Evolutionary conservation across 2,113 vertebrate genomes (phyloP).

Genomic region (Oncorhynchus clarkii): DNA sequence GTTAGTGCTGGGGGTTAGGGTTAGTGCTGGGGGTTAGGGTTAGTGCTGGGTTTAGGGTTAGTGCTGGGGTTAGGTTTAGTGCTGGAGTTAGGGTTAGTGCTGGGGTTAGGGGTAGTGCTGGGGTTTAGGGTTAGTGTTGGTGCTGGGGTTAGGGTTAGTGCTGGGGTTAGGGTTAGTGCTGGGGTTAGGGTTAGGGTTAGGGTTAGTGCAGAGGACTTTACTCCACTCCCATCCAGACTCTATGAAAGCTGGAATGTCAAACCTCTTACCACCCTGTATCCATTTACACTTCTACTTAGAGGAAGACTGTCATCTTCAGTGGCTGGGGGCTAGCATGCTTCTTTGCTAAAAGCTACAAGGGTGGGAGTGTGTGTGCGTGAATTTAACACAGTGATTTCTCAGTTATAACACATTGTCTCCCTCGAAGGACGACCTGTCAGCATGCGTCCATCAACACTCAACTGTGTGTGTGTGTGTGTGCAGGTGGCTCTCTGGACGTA

Average conservation of each 20-base stretch:
- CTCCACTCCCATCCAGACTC: background rate
- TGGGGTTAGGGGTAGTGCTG: too few relatives aligned
- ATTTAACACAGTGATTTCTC: background rate
- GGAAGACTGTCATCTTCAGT: constrained; percentile 37
- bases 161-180: too few relatives aligned
- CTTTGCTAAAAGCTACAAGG: constrained; percentile 75
- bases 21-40: too few relatives aligned
- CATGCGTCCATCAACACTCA: background rate
- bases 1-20: too few relatives aligned
- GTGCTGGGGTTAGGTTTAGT: too few relatives aligned
- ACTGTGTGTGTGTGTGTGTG: constrained; percentile 11
- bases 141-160: too few relatives aligned
- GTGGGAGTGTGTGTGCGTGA: constrained; percentile 30
- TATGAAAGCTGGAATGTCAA: constrained; percentile 19
- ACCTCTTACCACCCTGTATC: constrained; percentile 32
- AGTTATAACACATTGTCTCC: background rate
- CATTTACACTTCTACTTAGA: constrained; percentile 69
- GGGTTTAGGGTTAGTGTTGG: fast-evolving
- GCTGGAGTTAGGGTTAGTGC: too few relatives aligned
- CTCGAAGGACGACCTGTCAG: background rate
- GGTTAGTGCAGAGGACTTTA: too few relatives aligned
- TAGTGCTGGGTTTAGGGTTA: too few relatives aligned
- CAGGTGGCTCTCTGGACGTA: constrained; percentile 96
- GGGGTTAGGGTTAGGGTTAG: too few relatives aligned
- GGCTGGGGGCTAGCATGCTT: constrained; percentile 51